Conservation (phyloP, 2,797 vertebrate genomes). For the Sebastes kiyomatsui region DNA sequence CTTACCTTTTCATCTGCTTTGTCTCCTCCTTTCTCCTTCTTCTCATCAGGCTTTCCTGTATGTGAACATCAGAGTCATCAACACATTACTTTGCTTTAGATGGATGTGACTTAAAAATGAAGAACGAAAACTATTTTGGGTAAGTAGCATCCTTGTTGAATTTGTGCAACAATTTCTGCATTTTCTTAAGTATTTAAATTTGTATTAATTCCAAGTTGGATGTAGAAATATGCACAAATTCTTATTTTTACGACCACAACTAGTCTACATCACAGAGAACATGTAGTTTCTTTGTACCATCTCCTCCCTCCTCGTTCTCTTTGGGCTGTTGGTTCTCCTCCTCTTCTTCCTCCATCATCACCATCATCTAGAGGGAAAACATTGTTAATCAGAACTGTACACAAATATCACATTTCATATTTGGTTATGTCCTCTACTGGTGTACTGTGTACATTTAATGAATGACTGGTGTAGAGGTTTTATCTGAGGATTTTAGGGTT, state of each 20-base stretch:
- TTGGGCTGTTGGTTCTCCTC: constrained; percentile 88
- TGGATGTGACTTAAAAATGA: background rate
- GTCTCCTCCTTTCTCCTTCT: constrained; percentile 91
- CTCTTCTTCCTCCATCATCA: constrained; percentile 96
- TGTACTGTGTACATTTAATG: background rate
- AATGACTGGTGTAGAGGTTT: background rate
- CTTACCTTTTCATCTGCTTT: constrained; percentile 91
- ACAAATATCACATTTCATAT: background rate
- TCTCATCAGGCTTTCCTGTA: constrained; percentile 90
- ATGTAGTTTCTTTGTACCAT: constrained; percentile 75
- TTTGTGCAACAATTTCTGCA: background rate
- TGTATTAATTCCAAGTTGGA: background rate
- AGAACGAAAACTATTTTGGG: background rate
- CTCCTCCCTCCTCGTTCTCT: constrained; percentile 86
- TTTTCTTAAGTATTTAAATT: background rate
- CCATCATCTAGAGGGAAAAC: constrained; percentile 75
- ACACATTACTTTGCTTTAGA: background rate
- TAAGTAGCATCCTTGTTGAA: background rate
- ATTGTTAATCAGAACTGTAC: background rate
- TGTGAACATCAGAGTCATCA: background rate
- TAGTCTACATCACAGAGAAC: background rate
- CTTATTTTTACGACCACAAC: background rate
- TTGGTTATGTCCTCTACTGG: background rate
- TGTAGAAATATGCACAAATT: background rate
- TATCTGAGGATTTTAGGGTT: background rate